These are phyloP conservation scores for Ochotona princeps DNA, from an alignment of 2,113 vertebrate species.

Conservation along the genomic window DNA sequence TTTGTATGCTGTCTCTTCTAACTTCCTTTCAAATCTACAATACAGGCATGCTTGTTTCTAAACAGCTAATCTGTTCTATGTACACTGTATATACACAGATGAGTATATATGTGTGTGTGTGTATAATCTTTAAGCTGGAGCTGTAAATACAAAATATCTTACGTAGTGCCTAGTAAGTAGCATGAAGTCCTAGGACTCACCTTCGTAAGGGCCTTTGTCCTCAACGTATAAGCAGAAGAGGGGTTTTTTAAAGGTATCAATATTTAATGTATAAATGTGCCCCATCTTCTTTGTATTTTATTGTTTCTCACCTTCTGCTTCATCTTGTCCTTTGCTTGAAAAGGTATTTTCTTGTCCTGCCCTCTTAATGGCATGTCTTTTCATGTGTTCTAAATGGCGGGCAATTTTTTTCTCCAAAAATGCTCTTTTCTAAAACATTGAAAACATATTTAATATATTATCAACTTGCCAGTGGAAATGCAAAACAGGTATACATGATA, in stretches of 20 bases:
- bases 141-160: neutral
- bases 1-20: neutral
- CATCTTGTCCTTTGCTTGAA: neutral
- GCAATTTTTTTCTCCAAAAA: constrained; percentile 70
- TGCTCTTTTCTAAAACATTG: constrained; percentile 70
- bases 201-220: neutral
- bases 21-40: neutral
- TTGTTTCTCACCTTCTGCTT: constrained; percentile 42
- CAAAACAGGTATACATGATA: constrained; percentile 44
- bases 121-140: neutral
- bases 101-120: neutral
- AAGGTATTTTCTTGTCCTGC: neutral
- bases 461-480: constrained; percentile 33
- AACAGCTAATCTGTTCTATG: neutral
- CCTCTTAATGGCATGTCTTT: neutral
- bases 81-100: neutral
- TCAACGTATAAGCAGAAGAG: neutral
- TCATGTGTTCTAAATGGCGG: constrained; percentile 64
- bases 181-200: neutral
- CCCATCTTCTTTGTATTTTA: constrained; percentile 46
- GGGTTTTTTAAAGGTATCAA: neutral
- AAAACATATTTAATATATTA: constrained; percentile 23
- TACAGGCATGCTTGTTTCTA: neutral
- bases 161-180: neutral
- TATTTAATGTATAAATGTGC: neutral